Evolutionary conservation across 1,140 invertebrate species (phyloP).

Genomic region (Calliphora vicina): DNA sequence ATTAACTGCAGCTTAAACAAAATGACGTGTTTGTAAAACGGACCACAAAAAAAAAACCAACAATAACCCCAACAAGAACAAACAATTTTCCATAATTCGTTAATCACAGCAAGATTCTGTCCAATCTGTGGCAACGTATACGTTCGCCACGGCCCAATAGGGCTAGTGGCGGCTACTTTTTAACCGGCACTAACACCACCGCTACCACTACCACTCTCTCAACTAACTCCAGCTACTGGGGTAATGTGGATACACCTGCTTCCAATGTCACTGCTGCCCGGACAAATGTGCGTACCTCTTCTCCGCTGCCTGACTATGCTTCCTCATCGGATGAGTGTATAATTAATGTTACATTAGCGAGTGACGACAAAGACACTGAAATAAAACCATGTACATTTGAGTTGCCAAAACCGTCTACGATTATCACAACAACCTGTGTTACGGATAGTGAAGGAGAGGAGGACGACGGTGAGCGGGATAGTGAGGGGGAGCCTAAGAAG

Average conservation of each 20-base stretch:
- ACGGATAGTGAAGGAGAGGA: slow-evolving; percentile 9
- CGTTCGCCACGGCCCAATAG: slow-evolving; percentile 63
- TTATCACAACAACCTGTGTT: slow-evolving; percentile 21
- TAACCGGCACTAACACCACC: slow-evolving; percentile 47
- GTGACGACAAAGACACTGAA: slow-evolving; percentile 3
- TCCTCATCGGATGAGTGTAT: slow-evolving; percentile 53
- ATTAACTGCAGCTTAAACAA: neutral
- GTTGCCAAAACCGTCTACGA: slow-evolving; percentile 3
- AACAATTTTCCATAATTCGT: neutral
- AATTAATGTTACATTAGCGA: slow-evolving; percentile 56
- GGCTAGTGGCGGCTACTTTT: slow-evolving; percentile 61
- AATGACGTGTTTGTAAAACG: neutral
- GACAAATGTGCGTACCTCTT: slow-evolving; percentile 26
- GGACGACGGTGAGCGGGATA: neutral
- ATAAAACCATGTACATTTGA: neutral
- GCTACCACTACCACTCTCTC: neutral
- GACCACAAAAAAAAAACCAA: neutral
- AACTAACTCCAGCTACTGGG: neutral
- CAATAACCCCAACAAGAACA: neutral
- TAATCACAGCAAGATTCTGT: slow-evolving; percentile 45
- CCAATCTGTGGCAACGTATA: slow-evolving; percentile 62
- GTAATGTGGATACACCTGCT: slow-evolving; percentile 26
- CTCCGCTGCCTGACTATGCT: neutral
- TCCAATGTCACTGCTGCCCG: neutral
- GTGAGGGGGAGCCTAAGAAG: neutral